Evolutionary conservation across 1,140 invertebrate species (phyloP), one percentile per base, ranked within the genome.

Genomic region (Diprion similis): DNA sequence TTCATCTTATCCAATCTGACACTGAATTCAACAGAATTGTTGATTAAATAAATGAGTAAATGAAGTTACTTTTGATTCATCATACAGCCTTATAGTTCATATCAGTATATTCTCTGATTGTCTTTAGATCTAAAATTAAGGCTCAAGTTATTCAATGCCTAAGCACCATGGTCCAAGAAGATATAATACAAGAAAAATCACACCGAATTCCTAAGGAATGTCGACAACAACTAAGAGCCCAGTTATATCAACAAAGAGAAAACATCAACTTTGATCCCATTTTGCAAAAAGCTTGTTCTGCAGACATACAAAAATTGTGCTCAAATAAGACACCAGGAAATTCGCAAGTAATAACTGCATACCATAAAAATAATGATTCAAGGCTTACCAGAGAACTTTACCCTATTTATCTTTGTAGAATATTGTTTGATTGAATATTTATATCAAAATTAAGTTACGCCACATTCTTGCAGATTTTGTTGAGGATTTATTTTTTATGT

Each of bases 91-190:
- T 15, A 71, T 15, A 37, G 24, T 37, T 37, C 1, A 37, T 37
- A 37, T 37, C 24, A 37, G 24, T 37, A 37, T 37, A 37, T 47
- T 73, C 4, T 72, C 10, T 10, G n/a, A 78, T 37, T 17, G n/a
- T n/a, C 8, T 47, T 76, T 74, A 86, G 82, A 76, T 92, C 90
- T 68, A 95, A 92, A 85, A 93, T 90, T n/a, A 98, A 96, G 86
- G 91, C 91, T 66, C 94, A 97, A 79, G 96, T 99, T 10, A 94
- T 99, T 10, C 90, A 92, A 66, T 99, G 98, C 86, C 89, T 99
- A 15, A 98, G 97, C 87, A 93, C 95, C 84, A 92, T 94, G 75
- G 93, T 98, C 46, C 90, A 95, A 72, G 96, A 97, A 83, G 96
- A 98, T 82, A 97, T 97, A 47, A 90, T 99, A 45, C 88, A 89